Evolutionary conservation across 2,888 invertebrate genomes (phyloP).

Genomic region (Cheilosia variabilis): DNA sequence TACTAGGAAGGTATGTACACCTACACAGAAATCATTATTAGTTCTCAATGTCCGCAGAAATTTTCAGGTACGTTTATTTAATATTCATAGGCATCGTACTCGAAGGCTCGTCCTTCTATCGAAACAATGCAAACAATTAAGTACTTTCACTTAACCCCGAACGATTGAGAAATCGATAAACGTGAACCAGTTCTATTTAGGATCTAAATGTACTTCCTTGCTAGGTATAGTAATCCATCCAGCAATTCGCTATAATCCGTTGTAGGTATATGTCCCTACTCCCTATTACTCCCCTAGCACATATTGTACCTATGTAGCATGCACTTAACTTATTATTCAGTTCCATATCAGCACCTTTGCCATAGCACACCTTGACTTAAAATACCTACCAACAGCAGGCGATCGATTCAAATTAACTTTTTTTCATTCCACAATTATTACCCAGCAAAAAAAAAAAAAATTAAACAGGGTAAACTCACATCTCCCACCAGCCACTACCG

Average conservation of each 20-base stretch:
- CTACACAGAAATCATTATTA: too few species aligned
- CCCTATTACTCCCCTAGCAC: too few species aligned
- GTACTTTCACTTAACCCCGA: too few species aligned
- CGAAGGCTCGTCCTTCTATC: too few species aligned
- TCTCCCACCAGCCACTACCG: background rate
- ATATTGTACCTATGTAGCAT: background rate
- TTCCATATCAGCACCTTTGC: conserved; percentile 37
- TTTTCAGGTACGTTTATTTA: too few species aligned
- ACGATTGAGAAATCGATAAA: too few species aligned
- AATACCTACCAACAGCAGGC: conserved; percentile 17
- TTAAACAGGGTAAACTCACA: conserved; percentile 7
- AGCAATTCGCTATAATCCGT: background rate
- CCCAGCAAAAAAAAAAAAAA: conserved; percentile 8
- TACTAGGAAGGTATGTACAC: too few species aligned
- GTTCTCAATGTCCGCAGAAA: too few species aligned
- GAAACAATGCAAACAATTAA: too few species aligned
- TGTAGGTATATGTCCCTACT: background rate
- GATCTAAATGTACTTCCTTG: background rate
- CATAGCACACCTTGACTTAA: conserved; percentile 31
- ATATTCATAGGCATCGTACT: too few species aligned
- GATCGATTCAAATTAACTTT: conserved; percentile 58
- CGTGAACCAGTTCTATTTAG: background rate
- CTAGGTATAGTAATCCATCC: background rate
- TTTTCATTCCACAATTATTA: conserved; percentile 29
- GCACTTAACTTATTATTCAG: background rate